Base-by-base conservation (phyloP, 2,113 vertebrate genomes). In the Sinocyclocheilus maitianheensis region DNA sequence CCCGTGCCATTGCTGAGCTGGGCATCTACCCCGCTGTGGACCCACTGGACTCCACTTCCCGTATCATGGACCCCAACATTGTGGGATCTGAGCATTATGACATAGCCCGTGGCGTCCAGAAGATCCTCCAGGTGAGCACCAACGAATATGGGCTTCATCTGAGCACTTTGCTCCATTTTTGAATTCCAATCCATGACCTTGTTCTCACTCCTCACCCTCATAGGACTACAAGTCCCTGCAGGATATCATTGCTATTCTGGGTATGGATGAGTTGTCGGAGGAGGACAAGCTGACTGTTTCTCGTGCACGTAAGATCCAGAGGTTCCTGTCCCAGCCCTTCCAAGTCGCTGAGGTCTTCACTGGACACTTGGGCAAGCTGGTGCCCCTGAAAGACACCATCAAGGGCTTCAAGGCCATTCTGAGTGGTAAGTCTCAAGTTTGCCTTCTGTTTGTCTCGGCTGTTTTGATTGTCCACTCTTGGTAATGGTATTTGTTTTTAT, bases 41-140 rank as follows among this genome's bases (percentile, higher is more conserved):
- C 87, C 98, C 97, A 0, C 92, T 99, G 88, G 98, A 99, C 30
- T 99, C 98, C 16, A 99, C 98, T 16, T 99, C 98, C 85, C 97
- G 98, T 9, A 99, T 99, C 94, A 99, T 99, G 98, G 98, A 99
- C 91, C 98, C 98, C 89, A 99, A 99, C 93, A 99, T 99, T 4
- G 98, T 99, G 0, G 98, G 98, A 58, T 89, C 78, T 0, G 98
- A 99, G 90, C 98, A 99, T 93, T 99, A 99, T 0, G 98, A 99
- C 0, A 94, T 99, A 18, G 98, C 98, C 75, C 97, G 98, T 62
- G 97, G 97, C 0, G 97, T 99, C 75, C 98, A 99, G 93, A 99
- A 99, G 86, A 99, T 99, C 89, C 94, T 99, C 2, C 98, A 99
- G 97, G 95, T 95, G n/a, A 40, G 51, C 46, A 1, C 13, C 3